Evolutionary conservation across 2,113 vertebrate species (phyloP).

Genomic region (Setophaga kirtlandii): DNA sequence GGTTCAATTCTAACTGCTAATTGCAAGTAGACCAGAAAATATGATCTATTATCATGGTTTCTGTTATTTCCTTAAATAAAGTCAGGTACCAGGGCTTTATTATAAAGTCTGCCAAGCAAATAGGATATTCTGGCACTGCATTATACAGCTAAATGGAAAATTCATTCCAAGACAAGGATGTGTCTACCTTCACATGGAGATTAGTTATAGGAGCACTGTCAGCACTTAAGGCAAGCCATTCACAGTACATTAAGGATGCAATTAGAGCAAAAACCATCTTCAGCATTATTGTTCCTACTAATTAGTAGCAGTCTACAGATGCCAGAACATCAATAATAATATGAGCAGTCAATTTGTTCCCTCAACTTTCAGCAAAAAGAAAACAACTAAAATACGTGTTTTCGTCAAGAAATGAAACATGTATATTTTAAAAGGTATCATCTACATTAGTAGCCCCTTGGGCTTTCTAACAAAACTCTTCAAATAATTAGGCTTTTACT

Average conservation of each 20-base stretch:
- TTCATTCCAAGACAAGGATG: conserved; percentile 45
- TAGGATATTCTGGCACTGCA: neutral
- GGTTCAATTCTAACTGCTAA: neutral
- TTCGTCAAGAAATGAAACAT: neutral
- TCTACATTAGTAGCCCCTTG: neutral
- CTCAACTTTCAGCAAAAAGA: conserved; percentile 32
- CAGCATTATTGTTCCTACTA: conserved; percentile 71
- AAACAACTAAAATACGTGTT: conserved; percentile 7
- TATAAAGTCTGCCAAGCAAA: conserved; percentile 32
- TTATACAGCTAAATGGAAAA: conserved; percentile 59
- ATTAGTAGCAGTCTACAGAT: conserved; percentile 63
- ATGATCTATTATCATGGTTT: neutral
- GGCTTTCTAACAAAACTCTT: conserved; percentile 40
- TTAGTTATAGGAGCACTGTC: conserved; percentile 64
- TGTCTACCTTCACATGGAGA: conserved; percentile 61
- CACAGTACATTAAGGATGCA: conserved; percentile 63
- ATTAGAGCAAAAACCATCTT: conserved; percentile 67
- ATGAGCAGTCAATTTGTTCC: conserved; percentile 46
- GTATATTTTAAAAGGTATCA: conserved; percentile 48
- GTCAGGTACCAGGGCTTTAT: neutral
- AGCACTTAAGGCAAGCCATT: conserved; percentile 71
- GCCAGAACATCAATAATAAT: conserved; percentile 51
- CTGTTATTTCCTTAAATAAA: neutral
- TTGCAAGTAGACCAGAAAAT: neutral
- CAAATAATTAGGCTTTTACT: conserved; percentile 39